These are phyloP conservation scores for Ellobius talpinus DNA, from an alignment of 2,113 vertebrate species.

Conservation along the genomic window DNA sequence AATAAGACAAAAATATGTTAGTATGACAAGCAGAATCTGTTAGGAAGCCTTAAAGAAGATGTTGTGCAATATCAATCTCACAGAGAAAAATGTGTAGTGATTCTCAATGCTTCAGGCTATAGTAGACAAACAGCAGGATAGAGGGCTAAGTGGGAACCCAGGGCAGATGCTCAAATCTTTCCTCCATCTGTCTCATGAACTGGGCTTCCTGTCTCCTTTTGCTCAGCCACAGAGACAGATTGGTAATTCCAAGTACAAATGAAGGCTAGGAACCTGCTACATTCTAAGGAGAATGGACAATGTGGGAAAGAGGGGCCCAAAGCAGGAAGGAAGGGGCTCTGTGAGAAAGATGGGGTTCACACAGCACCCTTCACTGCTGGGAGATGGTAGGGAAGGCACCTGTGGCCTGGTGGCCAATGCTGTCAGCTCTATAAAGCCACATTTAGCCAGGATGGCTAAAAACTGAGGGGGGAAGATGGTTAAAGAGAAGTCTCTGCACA, in stretches of 20 bases:
- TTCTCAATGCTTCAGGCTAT: background rate
- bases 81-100: background rate
- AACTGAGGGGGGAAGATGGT: background rate
- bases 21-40: background rate
- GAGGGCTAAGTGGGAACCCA: background rate
- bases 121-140: background rate
- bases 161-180: background rate
- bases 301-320: background rate
- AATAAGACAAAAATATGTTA: background rate
- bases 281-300: background rate
- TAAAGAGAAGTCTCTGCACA: background rate
- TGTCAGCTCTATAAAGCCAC: background rate
- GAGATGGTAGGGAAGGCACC: background rate
- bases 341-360: background rate
- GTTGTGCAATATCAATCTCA: background rate
- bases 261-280: background rate
- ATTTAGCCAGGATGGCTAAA: background rate
- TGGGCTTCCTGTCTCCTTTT: background rate
- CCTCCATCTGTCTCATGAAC: accelerated
- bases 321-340: background rate
- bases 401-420: background rate
- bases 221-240: background rate
- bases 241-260: background rate
- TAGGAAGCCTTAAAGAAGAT: background rate
- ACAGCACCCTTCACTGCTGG: accelerated